Percentiles rank a stretch among this genome's conserved stretches.
Evolutionary conservation across 2,113 vertebrate genomes (phyloP).

Genomic region (Tauraco erythrolophus): DNA sequence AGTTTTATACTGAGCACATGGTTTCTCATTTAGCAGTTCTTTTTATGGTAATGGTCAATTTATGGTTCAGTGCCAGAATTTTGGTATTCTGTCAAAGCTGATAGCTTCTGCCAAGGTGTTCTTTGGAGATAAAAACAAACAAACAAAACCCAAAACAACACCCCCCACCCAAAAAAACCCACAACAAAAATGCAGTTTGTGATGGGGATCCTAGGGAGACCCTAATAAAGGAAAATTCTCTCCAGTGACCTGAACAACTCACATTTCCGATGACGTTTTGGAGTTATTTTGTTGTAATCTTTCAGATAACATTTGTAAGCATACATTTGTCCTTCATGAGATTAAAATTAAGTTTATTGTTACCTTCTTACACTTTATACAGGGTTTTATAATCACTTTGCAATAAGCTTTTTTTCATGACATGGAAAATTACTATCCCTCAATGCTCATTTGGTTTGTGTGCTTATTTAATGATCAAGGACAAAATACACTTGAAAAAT

Average conservation of each 20-base stretch:
- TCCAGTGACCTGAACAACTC: neutral
- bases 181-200: neutral
- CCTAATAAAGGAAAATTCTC: slow-evolving; percentile 9
- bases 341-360: neutral
- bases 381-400: neutral
- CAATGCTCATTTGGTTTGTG: neutral
- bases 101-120: slow-evolving; percentile 81
- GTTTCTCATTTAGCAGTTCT: slow-evolving; percentile 83
- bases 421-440: neutral
- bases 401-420: neutral
- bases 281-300: neutral
- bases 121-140: slow-evolving; percentile 72
- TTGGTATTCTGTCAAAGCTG: slow-evolving; percentile 73
- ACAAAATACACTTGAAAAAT: neutral
- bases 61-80: slow-evolving; percentile 80
- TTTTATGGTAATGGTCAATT: slow-evolving; percentile 87
- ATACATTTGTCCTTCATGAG: neutral
- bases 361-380: neutral
- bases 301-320: neutral
- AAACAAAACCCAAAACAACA: neutral
- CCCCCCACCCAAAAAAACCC: neutral
- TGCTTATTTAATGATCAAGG: neutral
- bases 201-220: slow-evolving; percentile 10
- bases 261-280: slow-evolving; percentile 32
- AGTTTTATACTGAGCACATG: slow-evolving; percentile 85